Percentiles rank a stretch among this genome's conserved stretches.
phyloP scores from a whole-genome alignment of 2,113 vertebrate genomes.

The Odobenus rosmarus region DNA sequence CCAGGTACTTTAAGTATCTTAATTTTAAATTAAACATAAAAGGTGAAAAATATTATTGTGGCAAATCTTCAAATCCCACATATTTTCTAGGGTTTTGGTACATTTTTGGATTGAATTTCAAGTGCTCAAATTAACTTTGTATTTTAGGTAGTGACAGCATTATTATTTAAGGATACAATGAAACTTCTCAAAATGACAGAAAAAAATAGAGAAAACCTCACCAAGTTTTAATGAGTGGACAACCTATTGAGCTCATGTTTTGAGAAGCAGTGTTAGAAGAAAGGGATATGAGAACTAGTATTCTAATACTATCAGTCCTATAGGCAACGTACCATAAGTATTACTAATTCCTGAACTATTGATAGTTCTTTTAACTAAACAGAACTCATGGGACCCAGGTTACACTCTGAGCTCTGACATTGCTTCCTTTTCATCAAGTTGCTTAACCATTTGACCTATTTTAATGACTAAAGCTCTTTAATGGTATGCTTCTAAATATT shows the following conservation, averaged over 20 bases:
- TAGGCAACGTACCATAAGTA: neutral
- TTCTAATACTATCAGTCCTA: neutral
- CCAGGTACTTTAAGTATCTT: neutral
- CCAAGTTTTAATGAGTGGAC: fast-evolving
- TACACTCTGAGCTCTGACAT: neutral
- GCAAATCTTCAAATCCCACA: neutral
- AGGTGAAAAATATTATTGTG: neutral
- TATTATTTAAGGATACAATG: neutral
- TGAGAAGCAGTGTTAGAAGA: neutral
- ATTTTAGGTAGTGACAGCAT: neutral
- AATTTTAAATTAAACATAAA: neutral
- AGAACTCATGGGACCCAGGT: neutral
- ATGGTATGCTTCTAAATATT: neutral
- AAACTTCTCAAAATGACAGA: neutral
- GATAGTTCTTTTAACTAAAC: neutral
- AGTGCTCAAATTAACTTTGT: neutral
- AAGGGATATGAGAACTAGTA: fast-evolving
- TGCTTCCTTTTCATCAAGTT: neutral
- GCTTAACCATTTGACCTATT: neutral
- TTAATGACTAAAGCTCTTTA: neutral
- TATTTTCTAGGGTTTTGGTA: neutral
- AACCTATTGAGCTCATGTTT: neutral
- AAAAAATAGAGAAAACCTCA: neutral
- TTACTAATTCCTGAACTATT: neutral
- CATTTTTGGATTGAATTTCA: neutral